Evolutionary conservation across 2,797 vertebrate genomes (phyloP), one percentile per base, ranked within the genome.

Genomic region (Nothura maculosa): DNA sequence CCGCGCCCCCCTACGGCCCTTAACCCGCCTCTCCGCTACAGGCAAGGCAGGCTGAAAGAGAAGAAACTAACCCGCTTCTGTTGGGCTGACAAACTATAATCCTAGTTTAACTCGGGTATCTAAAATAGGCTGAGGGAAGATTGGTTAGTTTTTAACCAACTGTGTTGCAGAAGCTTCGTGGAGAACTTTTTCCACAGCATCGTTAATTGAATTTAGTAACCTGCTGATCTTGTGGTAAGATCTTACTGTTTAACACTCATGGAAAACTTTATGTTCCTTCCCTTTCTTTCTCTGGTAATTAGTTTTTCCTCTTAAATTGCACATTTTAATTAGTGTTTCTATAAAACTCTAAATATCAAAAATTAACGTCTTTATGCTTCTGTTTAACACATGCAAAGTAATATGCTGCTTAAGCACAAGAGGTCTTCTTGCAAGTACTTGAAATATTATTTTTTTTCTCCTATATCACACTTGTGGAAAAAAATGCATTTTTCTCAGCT

Each of bases 21-120:
- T n/a, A 82, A 67, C 81, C 95, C 80, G 68, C 81, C 84, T 94
- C 93, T 79, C 54, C 47, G 77, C 84, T 93, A 74, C 73, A 85
- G 54, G 61, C 87, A 90, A 91, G 77, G 76, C 57, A 38, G 7
- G 36, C 43, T 32, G 34, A 28, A 19, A 54, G 1, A 52, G 18
- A 42, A 62, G 47, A 42, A 70, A 73, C 28, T 70, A 48, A 18
- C 12, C 27, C 6, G 24, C 24, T 38, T 40, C 22, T 50, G n/a
- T 47, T 15, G 28, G 15, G 9, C 45, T 32, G 18, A 19, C 24
- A 19, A 77, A 32, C 28, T 16, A 62, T 32, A 82, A 20, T 78
- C 67, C 58, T 89, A 89, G 34, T 93, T 82, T 91, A 70, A 90
- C 48, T 68, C 81, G 40, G 5, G 43, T 68, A 70, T 60, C 2